Conservation (phyloP, 2,888 invertebrate genomes). For the Conomelus anceps region DNA sequence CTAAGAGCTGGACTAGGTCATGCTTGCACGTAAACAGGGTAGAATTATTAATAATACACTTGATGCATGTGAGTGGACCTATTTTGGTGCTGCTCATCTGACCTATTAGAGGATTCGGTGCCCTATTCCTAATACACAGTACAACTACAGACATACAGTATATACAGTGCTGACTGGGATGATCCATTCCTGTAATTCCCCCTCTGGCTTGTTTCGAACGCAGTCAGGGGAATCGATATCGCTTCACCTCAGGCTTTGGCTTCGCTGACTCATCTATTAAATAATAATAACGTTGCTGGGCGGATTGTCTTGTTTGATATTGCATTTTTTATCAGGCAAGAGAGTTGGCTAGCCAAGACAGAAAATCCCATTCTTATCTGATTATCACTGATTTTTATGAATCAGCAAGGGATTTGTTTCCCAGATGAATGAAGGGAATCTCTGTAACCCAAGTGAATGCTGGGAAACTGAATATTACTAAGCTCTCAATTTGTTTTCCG, state of each 20-base stretch:
- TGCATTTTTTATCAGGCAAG: neutral
- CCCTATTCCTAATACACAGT: too few species aligned
- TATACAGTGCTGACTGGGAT: neutral
- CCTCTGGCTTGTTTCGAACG: neutral
- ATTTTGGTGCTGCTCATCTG: neutral
- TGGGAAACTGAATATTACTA: too few species aligned
- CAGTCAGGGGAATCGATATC: neutral
- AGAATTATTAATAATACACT: neutral
- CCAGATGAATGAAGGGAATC: neutral
- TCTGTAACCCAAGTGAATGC: too few species aligned
- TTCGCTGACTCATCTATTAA: neutral
- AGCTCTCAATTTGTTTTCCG: too few species aligned
- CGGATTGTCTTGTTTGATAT: neutral
- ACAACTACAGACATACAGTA: neutral
- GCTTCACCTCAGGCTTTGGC: neutral
- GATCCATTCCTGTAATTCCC: neutral
- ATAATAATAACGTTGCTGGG: neutral
- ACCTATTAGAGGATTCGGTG: neutral
- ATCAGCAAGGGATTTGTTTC: neutral
- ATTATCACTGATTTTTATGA: neutral
- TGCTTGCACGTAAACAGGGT: neutral
- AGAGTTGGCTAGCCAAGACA: neutral
- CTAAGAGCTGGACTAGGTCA: neutral
- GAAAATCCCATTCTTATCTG: neutral
- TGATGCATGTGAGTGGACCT: neutral